Conservation (phyloP, 2,113 vertebrate species). For the Holacanthus passer region DNA sequence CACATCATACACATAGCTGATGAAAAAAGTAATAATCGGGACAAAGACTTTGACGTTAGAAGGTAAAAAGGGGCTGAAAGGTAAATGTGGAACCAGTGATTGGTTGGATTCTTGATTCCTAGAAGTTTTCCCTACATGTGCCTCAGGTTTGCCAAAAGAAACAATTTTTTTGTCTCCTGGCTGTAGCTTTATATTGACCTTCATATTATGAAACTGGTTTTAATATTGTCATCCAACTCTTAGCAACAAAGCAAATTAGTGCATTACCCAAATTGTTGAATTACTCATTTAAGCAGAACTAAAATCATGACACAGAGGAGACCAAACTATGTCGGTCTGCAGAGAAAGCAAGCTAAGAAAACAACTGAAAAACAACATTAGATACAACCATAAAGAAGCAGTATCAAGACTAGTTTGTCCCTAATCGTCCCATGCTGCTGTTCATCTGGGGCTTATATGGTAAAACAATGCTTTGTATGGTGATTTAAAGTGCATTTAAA, state of each 20-base stretch:
- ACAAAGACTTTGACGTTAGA: background rate
- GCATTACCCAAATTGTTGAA: background rate
- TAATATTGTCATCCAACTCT: background rate
- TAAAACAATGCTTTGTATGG: background rate
- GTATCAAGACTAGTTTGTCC: background rate
- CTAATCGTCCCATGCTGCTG: background rate
- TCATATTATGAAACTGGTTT: too few relatives aligned
- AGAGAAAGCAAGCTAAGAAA: too few relatives aligned
- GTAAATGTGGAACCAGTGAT: background rate
- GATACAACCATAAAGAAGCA: background rate
- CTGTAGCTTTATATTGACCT: background rate
- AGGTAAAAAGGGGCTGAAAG: background rate
- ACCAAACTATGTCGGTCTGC: background rate
- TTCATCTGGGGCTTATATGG: background rate
- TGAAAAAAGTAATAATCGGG: background rate
- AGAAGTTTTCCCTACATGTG: background rate
- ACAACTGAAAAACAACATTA: background rate
- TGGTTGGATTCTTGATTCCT: background rate
- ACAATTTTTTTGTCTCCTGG: too few relatives aligned
- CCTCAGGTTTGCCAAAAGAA: background rate
- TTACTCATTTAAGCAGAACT: background rate
- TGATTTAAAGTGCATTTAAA: conserved; percentile 11
- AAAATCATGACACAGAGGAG: background rate
- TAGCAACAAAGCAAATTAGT: background rate
- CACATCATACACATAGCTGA: background rate